These are phyloP conservation scores for Bellardia bayeri DNA, from an alignment of 2,888 invertebrate genomes.

Conservation along the genomic window DNA sequence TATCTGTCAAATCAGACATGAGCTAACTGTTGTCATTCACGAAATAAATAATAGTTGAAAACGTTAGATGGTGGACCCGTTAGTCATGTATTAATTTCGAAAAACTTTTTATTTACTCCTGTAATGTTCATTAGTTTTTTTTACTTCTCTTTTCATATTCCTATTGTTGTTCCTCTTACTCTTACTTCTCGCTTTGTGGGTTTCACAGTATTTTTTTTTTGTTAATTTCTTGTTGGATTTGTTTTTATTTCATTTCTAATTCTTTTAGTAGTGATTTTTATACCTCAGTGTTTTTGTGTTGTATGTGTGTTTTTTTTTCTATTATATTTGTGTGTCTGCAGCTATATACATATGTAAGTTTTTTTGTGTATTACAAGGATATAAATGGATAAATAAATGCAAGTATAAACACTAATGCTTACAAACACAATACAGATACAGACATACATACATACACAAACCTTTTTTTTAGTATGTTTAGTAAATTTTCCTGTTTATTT, in stretches of 20 bases:
- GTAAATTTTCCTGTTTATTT: constrained; percentile 54
- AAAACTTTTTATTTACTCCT: constrained; percentile 47
- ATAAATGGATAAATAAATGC: constrained; percentile 55
- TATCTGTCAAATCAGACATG: too few species aligned
- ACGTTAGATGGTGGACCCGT: too few species aligned
- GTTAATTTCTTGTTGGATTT: neutral
- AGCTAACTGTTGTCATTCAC: too few species aligned
- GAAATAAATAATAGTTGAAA: too few species aligned
- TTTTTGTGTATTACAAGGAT: constrained; percentile 28
- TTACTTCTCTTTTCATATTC: constrained; percentile 6
- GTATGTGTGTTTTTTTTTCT: constrained; percentile 12
- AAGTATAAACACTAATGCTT: constrained; percentile 28
- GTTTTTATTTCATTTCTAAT: constrained; percentile 64
- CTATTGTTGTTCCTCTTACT: neutral
- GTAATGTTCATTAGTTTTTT: constrained; percentile 2
- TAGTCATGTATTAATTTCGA: constrained; percentile 49
- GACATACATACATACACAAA: neutral
- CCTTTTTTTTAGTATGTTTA: constrained; percentile 25
- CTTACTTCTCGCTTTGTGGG: neutral
- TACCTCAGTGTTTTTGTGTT: constrained; percentile 49
- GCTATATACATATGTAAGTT: neutral
- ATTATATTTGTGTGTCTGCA: neutral
- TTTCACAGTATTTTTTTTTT: constrained; percentile 21
- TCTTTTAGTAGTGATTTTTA: constrained; percentile 66
- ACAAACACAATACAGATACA: neutral